phyloP scores from a whole-genome alignment of 2,113 vertebrate species.

The Colinus virginianus region DNA sequence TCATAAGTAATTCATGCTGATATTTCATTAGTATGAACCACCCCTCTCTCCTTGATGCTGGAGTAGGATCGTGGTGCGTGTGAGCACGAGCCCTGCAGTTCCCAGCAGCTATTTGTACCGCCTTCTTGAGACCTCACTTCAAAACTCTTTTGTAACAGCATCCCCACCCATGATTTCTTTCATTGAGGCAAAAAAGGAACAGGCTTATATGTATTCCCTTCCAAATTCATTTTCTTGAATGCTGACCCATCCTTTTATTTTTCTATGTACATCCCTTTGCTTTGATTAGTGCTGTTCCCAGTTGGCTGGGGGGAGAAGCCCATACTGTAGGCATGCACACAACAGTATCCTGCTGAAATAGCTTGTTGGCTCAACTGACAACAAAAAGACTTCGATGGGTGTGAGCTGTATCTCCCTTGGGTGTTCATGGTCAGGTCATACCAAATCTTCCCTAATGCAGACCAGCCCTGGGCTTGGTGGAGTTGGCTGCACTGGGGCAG shows the following conservation, averaged over 20 bases:
- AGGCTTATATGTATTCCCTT: not conserved
- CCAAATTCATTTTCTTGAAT: not conserved
- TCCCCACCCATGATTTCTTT: not conserved
- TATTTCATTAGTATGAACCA: not conserved
- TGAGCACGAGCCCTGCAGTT: not conserved
- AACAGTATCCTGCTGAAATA: not conserved
- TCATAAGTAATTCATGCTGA: not conserved
- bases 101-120: not conserved
- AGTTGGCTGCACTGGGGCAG: not conserved
- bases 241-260: not conserved
- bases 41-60: not conserved
- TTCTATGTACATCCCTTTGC: no score
- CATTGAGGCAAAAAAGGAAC: not conserved
- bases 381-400: not conserved
- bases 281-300: no score
- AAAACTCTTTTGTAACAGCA: not conserved
- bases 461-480: not conserved
- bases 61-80: not conserved
- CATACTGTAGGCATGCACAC: not conserved
- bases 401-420: conserved; percentile 11
- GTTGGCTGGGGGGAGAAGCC: not conserved
- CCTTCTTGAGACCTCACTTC: not conserved
- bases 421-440: not conserved
- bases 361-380: not conserved
- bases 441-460: not conserved